These are phyloP conservation scores for Chironomus striatipennis DNA, from an alignment of 1,140 invertebrate species.

Conservation along the genomic window DNA sequence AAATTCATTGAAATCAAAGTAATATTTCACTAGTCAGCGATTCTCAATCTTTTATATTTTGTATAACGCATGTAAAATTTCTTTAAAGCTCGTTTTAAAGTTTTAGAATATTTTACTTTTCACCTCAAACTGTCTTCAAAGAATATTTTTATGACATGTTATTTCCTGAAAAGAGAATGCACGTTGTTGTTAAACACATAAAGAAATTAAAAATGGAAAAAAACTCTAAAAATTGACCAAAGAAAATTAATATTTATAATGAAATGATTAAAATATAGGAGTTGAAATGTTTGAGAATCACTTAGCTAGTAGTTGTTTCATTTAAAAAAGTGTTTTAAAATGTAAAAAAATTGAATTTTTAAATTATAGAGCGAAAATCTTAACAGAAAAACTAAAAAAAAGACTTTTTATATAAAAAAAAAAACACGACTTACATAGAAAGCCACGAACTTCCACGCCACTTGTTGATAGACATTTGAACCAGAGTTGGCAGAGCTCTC, in stretches of 20 bases:
- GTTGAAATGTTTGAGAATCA: slow-evolving; percentile 8
- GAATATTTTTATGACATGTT: not conserved
- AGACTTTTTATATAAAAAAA: not conserved
- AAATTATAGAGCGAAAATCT: not conserved
- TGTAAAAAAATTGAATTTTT: not conserved
- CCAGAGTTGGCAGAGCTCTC: too few relatives aligned
- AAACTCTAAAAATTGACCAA: not conserved
- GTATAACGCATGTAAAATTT: not conserved
- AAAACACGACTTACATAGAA: too few relatives aligned
- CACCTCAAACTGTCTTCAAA: not conserved
- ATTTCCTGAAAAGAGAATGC: not conserved
- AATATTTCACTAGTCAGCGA: not conserved
- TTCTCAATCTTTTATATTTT: not conserved
- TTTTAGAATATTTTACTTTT: not conserved
- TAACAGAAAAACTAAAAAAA: not conserved
- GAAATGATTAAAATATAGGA: not conserved
- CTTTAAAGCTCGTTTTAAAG: not conserved
- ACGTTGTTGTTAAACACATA: not conserved
- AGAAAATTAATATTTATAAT: not conserved
- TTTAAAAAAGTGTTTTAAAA: not conserved
- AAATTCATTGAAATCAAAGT: too few relatives aligned
- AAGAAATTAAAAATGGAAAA: not conserved
- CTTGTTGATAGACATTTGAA: too few relatives aligned
- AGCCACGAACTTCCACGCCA: too few relatives aligned
- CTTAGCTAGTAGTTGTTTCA: not conserved